A percentile compares a stretch with the other conserved stretches of the same genome.
Conservation (phyloP, 2,797 vertebrate species). For the Phataginus tricuspis region DNA sequence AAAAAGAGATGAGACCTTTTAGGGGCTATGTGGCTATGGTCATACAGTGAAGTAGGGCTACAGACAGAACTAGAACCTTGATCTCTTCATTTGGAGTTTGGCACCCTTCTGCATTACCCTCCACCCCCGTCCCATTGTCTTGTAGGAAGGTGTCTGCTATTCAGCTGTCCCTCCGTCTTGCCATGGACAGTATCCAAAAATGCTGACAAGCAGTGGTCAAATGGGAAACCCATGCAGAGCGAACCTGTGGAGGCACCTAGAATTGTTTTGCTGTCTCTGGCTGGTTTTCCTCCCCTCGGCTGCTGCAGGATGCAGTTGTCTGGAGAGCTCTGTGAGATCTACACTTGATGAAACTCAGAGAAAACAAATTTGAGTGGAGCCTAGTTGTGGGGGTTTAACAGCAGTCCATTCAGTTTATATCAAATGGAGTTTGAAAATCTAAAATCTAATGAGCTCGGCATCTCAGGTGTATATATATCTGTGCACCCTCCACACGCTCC, state of each 20-base stretch:
- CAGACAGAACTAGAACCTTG: neutral
- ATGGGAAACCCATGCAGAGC: neutral
- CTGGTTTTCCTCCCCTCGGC: neutral
- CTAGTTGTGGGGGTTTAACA: constrained; percentile 15
- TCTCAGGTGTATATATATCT: fast-evolving
- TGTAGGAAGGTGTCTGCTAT: neutral
- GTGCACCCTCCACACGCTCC: fast-evolving
- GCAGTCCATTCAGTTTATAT: constrained; percentile 30
- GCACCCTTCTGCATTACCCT: neutral
- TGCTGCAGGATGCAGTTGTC: neutral
- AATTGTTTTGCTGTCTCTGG: neutral
- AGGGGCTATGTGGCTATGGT: neutral
- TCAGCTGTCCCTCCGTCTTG: neutral
- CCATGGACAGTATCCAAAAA: too few relatives aligned
- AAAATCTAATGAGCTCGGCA: neutral
- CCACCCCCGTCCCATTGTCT: neutral
- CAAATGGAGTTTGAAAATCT: constrained; percentile 46
- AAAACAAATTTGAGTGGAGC: neutral
- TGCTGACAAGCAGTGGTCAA: neutral
- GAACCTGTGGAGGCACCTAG: neutral
- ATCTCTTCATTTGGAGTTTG: neutral
- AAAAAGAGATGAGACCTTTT: neutral
- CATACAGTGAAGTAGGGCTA: neutral
- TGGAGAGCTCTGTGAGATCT: neutral
- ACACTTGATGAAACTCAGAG: neutral